phyloP scores from a whole-genome alignment of 2,113 vertebrate genomes.

The Empidonax alnorum region DNA sequence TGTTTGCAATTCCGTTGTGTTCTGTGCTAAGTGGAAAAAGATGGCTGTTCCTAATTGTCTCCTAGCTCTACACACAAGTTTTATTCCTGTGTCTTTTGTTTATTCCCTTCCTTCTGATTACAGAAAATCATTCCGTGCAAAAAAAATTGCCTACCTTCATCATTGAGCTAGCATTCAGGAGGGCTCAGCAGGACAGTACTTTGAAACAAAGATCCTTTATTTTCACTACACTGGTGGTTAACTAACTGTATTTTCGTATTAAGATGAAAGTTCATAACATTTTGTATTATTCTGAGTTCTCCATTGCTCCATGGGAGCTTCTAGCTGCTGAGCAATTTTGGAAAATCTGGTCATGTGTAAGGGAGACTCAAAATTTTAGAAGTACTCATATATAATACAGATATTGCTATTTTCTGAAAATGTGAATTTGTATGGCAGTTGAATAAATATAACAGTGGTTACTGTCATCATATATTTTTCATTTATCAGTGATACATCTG shows the following conservation, averaged over 20 bases:
- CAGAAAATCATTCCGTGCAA: neutral
- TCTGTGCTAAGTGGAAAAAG: neutral
- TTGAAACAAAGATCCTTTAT: neutral
- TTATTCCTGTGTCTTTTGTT: neutral
- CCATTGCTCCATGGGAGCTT: neutral
- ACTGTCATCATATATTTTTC: neutral
- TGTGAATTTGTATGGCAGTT: neutral
- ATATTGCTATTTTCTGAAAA: neutral
- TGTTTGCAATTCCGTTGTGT: neutral
- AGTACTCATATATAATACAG: neutral
- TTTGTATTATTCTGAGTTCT: neutral
- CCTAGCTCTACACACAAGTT: neutral
- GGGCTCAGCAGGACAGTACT: too few species aligned
- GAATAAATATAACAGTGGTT: neutral
- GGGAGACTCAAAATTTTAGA: neutral
- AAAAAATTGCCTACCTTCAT: too few species aligned
- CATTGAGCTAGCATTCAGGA: too few species aligned
- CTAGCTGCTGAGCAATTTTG: neutral
- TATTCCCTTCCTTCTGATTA: neutral
- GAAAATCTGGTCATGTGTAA: neutral
- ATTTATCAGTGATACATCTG: neutral
- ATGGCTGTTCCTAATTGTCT: neutral
- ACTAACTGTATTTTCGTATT: neutral
- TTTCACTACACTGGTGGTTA: neutral
- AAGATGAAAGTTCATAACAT: neutral